Base-by-base conservation (phyloP, 2,888 invertebrate species). In the Petrolisthes cinctipes region DNA sequence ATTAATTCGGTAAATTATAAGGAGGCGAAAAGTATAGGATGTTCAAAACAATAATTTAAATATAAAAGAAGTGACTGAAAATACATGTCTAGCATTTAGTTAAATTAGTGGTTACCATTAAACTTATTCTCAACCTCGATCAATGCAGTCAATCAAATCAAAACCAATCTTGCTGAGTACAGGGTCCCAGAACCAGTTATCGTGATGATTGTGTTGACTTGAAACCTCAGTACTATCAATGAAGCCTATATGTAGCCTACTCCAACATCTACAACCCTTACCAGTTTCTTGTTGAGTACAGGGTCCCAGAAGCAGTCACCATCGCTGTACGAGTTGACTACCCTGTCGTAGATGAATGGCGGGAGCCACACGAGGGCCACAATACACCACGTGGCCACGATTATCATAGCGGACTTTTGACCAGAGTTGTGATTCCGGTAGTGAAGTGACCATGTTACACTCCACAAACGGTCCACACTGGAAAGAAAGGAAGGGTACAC, bases 391-490 rank as follows among this genome's bases (percentile, higher is more conserved):
- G 91, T 91, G 14, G 66, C 78, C n/a, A 87, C 11, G 56, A 91
- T 91, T 66, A 91, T 90, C 14, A 79, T 61, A 57, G 90, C 56
- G n/a, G 89, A 90, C 86, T 91, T 91, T 23, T 81, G 73, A 9
- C 85, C 85, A 9, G 87, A 90, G 86, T 91, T 91, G 82, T 90
- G 78, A 78, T 90, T 91, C 4, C 91, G 91, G 80, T 91, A 91
- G 76, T 91, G 91, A 1, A 91, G 81, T 0, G 91, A 85, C 91
- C 91, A 91, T 0, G 91, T 91, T n/a, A 91, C 91, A 37, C 89
- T 89, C 91, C 91, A 91, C 57, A 91, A 86, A 4, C 91, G 91
- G 79, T 91, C 91, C 66, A 91, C 75, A 75, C 91, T 91, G 82
- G 7, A 23, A 66, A 66, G 37, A 20, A 57, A 76, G 56, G 6